Evolutionary conservation across 92 coral and sea anemone genomes (phyloP), one percentile per base, ranked within the genome.

Genomic region (Montipora capitata): DNA sequence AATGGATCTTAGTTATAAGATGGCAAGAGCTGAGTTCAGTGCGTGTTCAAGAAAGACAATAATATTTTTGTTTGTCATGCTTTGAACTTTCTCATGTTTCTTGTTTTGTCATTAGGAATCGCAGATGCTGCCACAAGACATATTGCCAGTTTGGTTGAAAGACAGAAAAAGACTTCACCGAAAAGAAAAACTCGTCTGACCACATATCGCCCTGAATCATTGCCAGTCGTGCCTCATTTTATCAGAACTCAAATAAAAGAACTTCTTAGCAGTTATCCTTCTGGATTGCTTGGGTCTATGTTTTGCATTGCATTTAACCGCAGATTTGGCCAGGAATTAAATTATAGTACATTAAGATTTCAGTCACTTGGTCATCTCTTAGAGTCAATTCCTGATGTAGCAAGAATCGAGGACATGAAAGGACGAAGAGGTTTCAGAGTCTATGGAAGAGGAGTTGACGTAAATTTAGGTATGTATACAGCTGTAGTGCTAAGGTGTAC

Each of bases 121-220:
- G 94, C 98, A 48, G 98, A 98, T 91, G 95, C 94, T 15, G 89
- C 94, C 44, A 96, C 99, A 86, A 87, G 88, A 52, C 98, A 94
- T 77, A 94, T 98, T 58, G 99, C 99, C 45, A 89, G 83, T 51
- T 95, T 98, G 43, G 97, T 98, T 18, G 92, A 98, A 11, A 92
- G 94, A 84, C 99, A 98, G 85, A 93, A 72, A 63, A 96, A 82
- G 65, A 70, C 71, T 57, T 88, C 98, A 1, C 62, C 90, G 40
- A 94, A 89, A 67, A 89, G 99, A 68, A 94, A 94, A 8, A 93
- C 96, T 3, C 92, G 86, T 4, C 76, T 90, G 13, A 87, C 96
- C n/a, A 65, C 82, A 66, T 86, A 71, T 38, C 96, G 81, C 41
- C 90, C 94, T 3, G 85, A 88, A 45, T 94, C 87, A 72, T 17